These are phyloP conservation scores for Thymallus thymallus DNA, from an alignment of 2,113 vertebrate species.

Conservation along the genomic window DNA sequence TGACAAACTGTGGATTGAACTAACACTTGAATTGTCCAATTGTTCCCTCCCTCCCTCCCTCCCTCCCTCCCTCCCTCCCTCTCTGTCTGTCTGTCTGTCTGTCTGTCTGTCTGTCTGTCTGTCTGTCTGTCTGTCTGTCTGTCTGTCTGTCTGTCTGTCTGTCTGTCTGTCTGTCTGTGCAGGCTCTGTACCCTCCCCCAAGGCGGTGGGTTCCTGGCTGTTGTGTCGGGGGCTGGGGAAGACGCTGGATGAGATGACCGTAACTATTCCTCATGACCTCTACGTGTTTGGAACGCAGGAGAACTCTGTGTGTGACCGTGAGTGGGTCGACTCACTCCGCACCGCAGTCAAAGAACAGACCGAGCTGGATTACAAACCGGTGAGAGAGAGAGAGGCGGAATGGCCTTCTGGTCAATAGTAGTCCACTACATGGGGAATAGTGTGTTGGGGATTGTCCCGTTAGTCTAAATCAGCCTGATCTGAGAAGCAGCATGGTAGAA, in stretches of 20 bases:
- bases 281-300: constrained; percentile 95
- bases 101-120: too few relatives aligned
- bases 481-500: neutral
- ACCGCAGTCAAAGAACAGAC: constrained; percentile 87
- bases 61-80: too few relatives aligned
- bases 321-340: constrained; percentile 90
- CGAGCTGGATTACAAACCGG: constrained; percentile 89
- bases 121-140: too few relatives aligned
- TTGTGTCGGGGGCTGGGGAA: constrained; percentile 90
- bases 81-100: too few relatives aligned
- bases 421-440: too few relatives aligned
- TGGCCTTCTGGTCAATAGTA: too few relatives aligned
- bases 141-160: neutral
- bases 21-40: too few relatives aligned
- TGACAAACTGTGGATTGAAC: too few relatives aligned
- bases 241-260: constrained; percentile 89
- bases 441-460: neutral
- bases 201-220: constrained; percentile 85
- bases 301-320: constrained; percentile 90
- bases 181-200: constrained; percentile 88
- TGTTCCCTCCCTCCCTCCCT: too few relatives aligned
- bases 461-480: neutral
- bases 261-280: constrained; percentile 93
- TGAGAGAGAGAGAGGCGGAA: constrained; percentile 47
- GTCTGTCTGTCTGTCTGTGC: constrained; percentile 8